A percentile compares a stretch with the other conserved stretches of the same genome.
Evolutionary conservation across 2,888 invertebrate genomes (phyloP).

Genomic region (Meta bourneti): DNA sequence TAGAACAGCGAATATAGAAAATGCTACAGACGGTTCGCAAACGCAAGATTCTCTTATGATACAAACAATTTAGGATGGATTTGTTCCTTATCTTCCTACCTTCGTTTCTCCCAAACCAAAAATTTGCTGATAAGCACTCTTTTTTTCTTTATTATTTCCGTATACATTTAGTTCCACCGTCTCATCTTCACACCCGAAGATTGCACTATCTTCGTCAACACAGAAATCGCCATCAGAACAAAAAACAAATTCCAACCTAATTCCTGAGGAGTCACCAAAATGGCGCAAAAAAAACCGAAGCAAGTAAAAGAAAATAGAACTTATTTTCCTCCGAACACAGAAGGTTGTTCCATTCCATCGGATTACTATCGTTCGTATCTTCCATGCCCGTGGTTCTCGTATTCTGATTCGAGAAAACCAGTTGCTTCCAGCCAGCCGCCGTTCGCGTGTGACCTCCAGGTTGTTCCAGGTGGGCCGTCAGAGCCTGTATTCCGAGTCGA

Average conservation of each 20-base stretch:
- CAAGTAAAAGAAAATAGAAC: too few relatives aligned
- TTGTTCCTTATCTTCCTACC: background rate
- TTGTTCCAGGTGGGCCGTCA: background rate
- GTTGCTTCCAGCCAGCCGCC: constrained; percentile 15
- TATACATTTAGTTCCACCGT: background rate
- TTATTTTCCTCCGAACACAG: too few relatives aligned
- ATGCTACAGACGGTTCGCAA: too few relatives aligned
- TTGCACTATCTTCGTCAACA: too few relatives aligned
- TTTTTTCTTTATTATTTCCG: background rate
- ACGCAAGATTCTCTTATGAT: too few relatives aligned
- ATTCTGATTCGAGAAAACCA: constrained; percentile 22
- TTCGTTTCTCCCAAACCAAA: background rate
- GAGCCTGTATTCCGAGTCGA: constrained; percentile 11
- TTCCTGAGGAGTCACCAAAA: too few relatives aligned
- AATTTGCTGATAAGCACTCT: background rate
- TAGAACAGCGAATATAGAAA: too few relatives aligned
- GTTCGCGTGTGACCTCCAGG: constrained; percentile 55
- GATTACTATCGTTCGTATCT: constrained; percentile 18
- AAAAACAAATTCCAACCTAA: too few relatives aligned
- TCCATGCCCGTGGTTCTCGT: background rate
- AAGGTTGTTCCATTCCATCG: background rate
- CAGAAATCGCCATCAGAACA: too few relatives aligned
- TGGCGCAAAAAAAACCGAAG: too few relatives aligned
- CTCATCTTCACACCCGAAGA: too few relatives aligned
- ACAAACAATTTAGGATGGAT: background rate